phyloP scores from a whole-genome alignment of 2,797 vertebrate species.

The Acropternis orthonyx region DNA sequence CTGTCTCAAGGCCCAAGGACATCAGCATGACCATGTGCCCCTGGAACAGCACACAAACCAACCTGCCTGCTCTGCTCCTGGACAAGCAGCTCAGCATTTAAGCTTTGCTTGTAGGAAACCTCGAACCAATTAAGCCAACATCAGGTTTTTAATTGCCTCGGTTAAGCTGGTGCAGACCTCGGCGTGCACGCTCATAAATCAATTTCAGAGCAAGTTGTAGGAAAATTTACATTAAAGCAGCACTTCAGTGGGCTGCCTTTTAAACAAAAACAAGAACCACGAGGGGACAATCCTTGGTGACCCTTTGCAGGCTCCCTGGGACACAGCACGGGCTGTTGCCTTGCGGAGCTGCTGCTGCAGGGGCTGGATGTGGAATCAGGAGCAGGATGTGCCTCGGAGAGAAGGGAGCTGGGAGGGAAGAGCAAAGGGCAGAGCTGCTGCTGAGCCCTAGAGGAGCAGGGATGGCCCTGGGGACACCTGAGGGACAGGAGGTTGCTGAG shows the following conservation, averaged over 20 bases:
- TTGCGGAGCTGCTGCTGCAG: not conserved
- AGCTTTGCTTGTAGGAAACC: slow-evolving; percentile 1
- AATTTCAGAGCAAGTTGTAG: not conserved
- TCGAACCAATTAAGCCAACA: slow-evolving; percentile 24
- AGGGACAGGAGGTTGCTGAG: not conserved
- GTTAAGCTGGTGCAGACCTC: slow-evolving; percentile 16
- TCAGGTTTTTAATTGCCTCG: slow-evolving; percentile 50
- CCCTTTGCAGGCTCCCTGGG: not conserved
- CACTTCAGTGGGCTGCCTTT: not conserved
- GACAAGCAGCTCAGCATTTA: not conserved
- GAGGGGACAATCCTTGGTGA: not conserved
- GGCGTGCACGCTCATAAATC: not conserved
- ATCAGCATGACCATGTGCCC: not conserved
- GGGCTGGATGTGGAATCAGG: fast-evolving
- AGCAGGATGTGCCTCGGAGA: not conserved
- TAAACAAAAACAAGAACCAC: not conserved
- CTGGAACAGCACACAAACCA: not conserved
- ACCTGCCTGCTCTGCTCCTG: not conserved
- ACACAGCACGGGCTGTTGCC: too few species aligned
- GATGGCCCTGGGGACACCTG: not conserved
- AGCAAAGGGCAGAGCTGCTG: not conserved
- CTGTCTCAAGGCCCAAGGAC: not conserved
- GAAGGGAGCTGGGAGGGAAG: not conserved
- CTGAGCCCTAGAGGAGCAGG: not conserved
- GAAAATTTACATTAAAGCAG: not conserved